Conservation (phyloP, 2,888 invertebrate species). For the Conus canariensis region DNA sequence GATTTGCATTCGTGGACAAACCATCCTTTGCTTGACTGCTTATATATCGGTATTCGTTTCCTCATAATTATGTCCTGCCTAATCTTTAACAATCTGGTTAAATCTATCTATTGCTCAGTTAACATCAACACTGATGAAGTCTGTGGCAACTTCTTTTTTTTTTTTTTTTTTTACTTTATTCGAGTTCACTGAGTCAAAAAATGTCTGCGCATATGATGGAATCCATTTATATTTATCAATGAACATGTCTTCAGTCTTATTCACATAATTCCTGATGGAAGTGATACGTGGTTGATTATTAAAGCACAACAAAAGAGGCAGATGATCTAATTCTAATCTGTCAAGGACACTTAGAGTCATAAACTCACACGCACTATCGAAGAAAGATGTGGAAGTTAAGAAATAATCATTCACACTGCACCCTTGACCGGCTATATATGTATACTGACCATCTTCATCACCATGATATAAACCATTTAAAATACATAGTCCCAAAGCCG, state of each 20-base stretch:
- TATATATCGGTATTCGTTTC: neutral
- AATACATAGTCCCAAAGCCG: neutral
- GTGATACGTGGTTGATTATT: neutral
- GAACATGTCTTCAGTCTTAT: neutral
- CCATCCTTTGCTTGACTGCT: neutral
- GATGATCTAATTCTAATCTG: neutral
- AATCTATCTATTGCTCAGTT: neutral
- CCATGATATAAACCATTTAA: neutral
- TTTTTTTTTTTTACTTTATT: neutral
- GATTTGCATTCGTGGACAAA: neutral
- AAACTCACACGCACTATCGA: neutral
- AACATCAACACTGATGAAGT: neutral
- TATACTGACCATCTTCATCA: neutral
- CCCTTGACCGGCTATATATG: neutral
- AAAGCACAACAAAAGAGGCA: neutral
- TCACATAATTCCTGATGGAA: neutral
- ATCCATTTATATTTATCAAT: neutral
- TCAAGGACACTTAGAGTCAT: neutral
- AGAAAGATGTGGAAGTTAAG: neutral
- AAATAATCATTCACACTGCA: neutral
- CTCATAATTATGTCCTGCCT: neutral
- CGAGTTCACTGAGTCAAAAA: neutral
- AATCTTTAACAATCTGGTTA: neutral
- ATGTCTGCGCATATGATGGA: neutral
- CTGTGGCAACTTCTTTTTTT: neutral